Conservation (phyloP, 1,140 invertebrate species). For the Chymomyza costata region DNA sequence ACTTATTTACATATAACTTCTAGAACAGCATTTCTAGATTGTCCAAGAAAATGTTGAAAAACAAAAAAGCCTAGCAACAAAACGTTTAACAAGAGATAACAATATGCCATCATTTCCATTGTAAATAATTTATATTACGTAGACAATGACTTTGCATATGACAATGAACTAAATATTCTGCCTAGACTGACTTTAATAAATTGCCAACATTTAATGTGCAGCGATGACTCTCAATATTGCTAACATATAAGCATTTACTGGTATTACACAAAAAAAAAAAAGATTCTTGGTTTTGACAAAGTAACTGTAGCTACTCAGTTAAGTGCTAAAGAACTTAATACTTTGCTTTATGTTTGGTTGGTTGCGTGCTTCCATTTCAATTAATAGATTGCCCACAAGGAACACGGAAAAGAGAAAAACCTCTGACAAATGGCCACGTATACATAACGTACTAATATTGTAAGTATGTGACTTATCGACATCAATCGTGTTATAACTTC, state of each 20-base stretch:
- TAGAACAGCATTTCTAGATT: no score
- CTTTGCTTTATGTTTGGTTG: no score
- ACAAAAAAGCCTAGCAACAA: no score
- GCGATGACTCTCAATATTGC: no score
- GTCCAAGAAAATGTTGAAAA: no score
- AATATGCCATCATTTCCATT: constrained; percentile 30
- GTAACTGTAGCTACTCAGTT: constrained; percentile 12
- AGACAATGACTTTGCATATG: constrained; percentile 30
- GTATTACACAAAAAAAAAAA: constrained; percentile 1
- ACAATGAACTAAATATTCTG: constrained; percentile 39
- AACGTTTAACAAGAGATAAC: no score
- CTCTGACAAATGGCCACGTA: constrained; percentile 28
- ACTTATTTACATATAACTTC: no score
- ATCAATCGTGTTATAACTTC: constrained; percentile 53
- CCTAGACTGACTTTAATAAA: no score
- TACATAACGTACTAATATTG: constrained; percentile 17
- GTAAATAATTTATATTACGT: constrained; percentile 24
- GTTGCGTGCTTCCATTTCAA: constrained; percentile 42
- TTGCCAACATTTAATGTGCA: no score
- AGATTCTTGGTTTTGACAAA: constrained; percentile 30
- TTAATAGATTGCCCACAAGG: constrained; percentile 25
- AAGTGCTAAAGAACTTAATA: constrained; percentile 4
- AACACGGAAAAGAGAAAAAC: constrained; percentile 16
- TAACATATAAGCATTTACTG: no score
- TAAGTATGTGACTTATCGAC: constrained; percentile 67